Base-by-base conservation (phyloP, 2,888 invertebrate species). In the Mythimna vitellina region DNA sequence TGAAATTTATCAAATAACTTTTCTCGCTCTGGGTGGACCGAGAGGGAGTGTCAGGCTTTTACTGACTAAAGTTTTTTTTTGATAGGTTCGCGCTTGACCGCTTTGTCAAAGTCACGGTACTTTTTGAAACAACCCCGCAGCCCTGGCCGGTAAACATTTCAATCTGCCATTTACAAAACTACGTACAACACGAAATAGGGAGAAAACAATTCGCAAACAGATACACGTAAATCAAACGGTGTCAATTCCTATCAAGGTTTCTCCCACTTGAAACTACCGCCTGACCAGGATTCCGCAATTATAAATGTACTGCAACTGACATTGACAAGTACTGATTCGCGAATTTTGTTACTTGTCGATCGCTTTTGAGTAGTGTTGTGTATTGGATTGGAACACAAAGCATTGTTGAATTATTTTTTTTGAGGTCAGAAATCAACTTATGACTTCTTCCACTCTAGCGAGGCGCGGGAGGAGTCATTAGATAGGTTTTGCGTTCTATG, bases 171-270 rank as follows among this genome's bases (percentile, higher is more conserved):
- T 20, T 14, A 22, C 22, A 58, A 38, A 22, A 35, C 14, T 14
- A 20, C 4, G 14, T 12, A 32, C 10, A 14, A 1, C 1, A 20
- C 3, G n/a, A 42, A 9, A 35, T n/a, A 49, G 3, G 4, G 7
- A 25, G 1, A 35, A 61, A 54, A 57, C 35, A 62, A 72, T 61
- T n/a, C 20, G 8, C 9, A 53, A 73, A 46, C 63, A 81, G 64
- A 75, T 74, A 79, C 76, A 73, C 63, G 54, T 60, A 72, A 76
- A 64, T 62, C 56, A 72, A 77, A 78, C 65, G 12, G 65, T 72
- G 70, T 73, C 75, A 76, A 67, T 78, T 54, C 62, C 68, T 63
- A 67, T 80, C 75, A 68, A 72, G 70, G 70, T 46, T 73, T 70
- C 63, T 56, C 65, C 65, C 74, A 80, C 76, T 76, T 82, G 53